Evolutionary conservation across 2,888 invertebrate species (phyloP).

Genomic region (Caenorhabditis becei): DNA sequence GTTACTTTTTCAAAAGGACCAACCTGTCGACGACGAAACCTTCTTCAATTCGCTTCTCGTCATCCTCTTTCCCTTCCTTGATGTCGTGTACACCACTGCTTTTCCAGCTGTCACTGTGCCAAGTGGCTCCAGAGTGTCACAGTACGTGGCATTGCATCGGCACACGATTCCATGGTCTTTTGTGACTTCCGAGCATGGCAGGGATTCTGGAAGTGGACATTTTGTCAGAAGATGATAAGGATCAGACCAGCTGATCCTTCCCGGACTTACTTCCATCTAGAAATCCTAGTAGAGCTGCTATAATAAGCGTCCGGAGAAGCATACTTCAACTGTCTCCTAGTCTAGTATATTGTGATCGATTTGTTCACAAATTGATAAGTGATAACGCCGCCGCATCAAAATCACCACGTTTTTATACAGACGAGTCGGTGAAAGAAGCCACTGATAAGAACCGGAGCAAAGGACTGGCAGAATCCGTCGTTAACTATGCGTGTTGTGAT

Average conservation of each 20-base stretch:
- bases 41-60: slow-evolving; percentile 52
- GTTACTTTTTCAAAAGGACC: background rate
- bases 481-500: slow-evolving; percentile 45
- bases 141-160: slow-evolving; percentile 74
- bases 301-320: background rate
- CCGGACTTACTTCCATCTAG: no score
- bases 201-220: slow-evolving; percentile 32
- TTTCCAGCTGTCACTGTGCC: slow-evolving; percentile 49
- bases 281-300: no score
- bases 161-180: slow-evolving; percentile 68
- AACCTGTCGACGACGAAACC: slow-evolving; percentile 20
- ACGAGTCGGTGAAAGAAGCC: slow-evolving; percentile 20
- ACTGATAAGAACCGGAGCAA: slow-evolving; percentile 1
- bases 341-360: slow-evolving; percentile 29
- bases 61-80: slow-evolving; percentile 67
- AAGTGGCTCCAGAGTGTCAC: slow-evolving; percentile 69
- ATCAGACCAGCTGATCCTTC: no score
- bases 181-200: slow-evolving; percentile 36
- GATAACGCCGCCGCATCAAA: slow-evolving; percentile 2
- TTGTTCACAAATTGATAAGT: background rate
- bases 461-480: background rate
- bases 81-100: slow-evolving; percentile 65
- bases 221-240: no score
- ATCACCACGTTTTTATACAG: slow-evolving; percentile 50
- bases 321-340: slow-evolving; percentile 8